phyloP scores from a whole-genome alignment of 2,888 invertebrate species.

The Harmothoe impar region DNA sequence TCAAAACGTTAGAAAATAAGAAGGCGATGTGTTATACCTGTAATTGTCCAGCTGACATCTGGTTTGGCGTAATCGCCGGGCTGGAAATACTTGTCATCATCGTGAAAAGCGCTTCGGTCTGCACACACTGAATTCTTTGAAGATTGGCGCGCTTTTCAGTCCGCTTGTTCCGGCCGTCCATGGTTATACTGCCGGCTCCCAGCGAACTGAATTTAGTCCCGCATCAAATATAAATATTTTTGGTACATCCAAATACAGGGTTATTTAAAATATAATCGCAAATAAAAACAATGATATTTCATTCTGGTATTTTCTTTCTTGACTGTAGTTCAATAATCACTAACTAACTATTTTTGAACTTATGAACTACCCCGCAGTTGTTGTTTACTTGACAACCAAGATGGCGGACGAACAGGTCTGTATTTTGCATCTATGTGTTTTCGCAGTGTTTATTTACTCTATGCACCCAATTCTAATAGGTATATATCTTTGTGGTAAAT shows the following conservation, averaged over 20 bases:
- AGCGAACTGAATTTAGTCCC: too few species aligned
- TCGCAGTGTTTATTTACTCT: conserved; percentile 13
- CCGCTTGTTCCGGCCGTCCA: neutral
- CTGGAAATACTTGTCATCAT: conserved; percentile 64
- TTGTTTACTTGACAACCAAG: conserved; percentile 67
- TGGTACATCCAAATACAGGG: too few species aligned
- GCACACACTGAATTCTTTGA: neutral
- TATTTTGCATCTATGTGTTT: neutral
- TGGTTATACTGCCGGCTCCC: too few species aligned
- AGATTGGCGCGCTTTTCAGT: conserved; percentile 22
- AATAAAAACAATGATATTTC: too few species aligned
- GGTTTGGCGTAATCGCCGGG: neutral
- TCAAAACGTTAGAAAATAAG: neutral
- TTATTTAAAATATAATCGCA: neutral
- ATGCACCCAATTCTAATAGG: too few species aligned
- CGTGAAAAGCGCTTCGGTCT: conserved; percentile 22
- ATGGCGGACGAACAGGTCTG: conserved; percentile 66
- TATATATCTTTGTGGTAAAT: too few species aligned
- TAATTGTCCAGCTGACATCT: conserved; percentile 57
- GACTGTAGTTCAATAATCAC: neutral
- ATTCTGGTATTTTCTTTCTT: too few species aligned
- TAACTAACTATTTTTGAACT: neutral
- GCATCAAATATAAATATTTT: neutral
- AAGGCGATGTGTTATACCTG: conserved; percentile 37
- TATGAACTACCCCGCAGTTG: conserved; percentile 32